Evolutionary conservation across 2,888 invertebrate genomes (phyloP), one percentile per base, ranked within the genome.

Genomic region (Empis livida): DNA sequence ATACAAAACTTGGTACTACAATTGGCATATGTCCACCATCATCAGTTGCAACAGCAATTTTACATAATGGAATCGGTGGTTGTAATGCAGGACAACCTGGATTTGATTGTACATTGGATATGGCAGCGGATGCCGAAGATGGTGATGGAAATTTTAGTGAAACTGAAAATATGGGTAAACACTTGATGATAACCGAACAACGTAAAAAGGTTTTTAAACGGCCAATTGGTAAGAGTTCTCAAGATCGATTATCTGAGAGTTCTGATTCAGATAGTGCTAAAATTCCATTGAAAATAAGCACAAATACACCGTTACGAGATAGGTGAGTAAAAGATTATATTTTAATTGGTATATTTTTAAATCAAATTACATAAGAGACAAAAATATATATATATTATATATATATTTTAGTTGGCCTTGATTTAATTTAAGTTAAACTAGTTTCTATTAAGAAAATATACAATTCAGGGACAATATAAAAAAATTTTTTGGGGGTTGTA

Each of bases 181-280:
- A 68, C 67, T 58, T 68, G 64, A 65, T 65, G 60, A 61, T 64
- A 55, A 57, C 57, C 51, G 61, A 63, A 51, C 23, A 27, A 27
- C 60, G 62, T 53, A 63, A 64, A 57, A 67, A 65, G 57, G 64
- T 62, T 42, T n/a, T 41, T 57, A 68, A 67, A 55, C 60, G 67
- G 54, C 61, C 61, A 68, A 66, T 59, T 56, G 58, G 46, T 51
- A 63, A 42, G 68, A 70, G 52, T 60, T 62, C 37, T 70, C 50
- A 53, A 63, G 77, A 57, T 71, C 73, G 74, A 58, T 71, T 77
- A 56, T 82, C 82, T 10, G 62, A 78, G 43, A 84, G 84, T 63
- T 86, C 86, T 13, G 85, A 86, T 60, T 84, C 85, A 2, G 85
- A 86, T 60, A 76, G 79, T 59, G 67, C 77, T 42, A 72, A 78